These are phyloP conservation scores for Eonycteris spelaea DNA, from an alignment of 2,113 vertebrate genomes.

Conservation along the genomic window DNA sequence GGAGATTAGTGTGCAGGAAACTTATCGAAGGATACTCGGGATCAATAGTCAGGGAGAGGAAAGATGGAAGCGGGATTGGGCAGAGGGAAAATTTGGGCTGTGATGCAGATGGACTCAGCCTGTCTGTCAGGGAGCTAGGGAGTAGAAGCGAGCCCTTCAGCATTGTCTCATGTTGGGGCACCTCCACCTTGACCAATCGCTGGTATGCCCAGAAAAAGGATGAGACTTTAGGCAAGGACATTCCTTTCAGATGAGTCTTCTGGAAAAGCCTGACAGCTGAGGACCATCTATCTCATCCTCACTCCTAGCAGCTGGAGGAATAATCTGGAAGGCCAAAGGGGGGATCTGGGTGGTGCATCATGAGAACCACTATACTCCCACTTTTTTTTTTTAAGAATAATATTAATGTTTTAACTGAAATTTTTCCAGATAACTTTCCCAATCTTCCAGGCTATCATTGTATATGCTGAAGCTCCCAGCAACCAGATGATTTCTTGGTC, in stretches of 20 bases:
- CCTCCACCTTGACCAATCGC: background rate
- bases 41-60: background rate
- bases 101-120: background rate
- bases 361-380: background rate
- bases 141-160: background rate
- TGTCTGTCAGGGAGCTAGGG: background rate
- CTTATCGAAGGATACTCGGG: background rate
- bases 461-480: background rate
- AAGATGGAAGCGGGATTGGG: background rate
- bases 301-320: background rate
- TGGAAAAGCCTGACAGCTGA: background rate
- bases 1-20: background rate
- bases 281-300: background rate
- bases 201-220: background rate
- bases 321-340: background rate
- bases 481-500: background rate
- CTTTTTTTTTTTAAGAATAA: background rate
- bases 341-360: background rate
- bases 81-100: background rate
- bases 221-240: background rate
- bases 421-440: background rate
- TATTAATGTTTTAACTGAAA: background rate
- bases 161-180: background rate
- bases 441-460: background rate
- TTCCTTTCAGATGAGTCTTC: background rate